A percentile compares a stretch with the other conserved stretches of the same genome.
phyloP scores from a whole-genome alignment of 2,888 invertebrate species.

The Aplocera efformata region DNA sequence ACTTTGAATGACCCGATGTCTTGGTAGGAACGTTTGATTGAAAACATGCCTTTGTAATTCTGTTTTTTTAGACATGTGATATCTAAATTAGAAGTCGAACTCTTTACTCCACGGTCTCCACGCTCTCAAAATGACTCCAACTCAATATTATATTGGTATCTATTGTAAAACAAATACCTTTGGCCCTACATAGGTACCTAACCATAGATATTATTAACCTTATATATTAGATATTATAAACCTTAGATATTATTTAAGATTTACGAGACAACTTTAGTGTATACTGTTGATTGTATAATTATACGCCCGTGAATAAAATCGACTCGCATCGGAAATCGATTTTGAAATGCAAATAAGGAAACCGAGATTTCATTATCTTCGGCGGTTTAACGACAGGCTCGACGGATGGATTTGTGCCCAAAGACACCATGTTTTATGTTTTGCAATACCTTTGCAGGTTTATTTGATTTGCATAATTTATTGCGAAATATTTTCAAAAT shows the following conservation, averaged over 20 bases:
- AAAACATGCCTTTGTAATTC: too few species aligned
- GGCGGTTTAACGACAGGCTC: constrained; percentile 23
- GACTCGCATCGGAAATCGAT: constrained; percentile 39
- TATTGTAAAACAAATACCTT: too few species aligned
- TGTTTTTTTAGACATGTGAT: too few species aligned
- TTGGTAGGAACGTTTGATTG: too few species aligned
- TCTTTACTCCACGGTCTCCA: too few species aligned
- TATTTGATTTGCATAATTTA: constrained; percentile 18
- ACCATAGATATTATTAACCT: too few species aligned
- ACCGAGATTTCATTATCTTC: constrained; percentile 31
- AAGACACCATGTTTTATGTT: constrained; percentile 17
- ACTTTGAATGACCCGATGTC: too few species aligned
- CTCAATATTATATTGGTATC: too few species aligned
- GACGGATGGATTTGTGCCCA: constrained; percentile 12
- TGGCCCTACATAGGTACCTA: too few species aligned
- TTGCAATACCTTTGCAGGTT: constrained; percentile 15
- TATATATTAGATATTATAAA: constrained; percentile 33
- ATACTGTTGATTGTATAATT: constrained; percentile 57
- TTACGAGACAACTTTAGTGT: constrained; percentile 51
- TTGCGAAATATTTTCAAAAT: constrained; percentile 8
- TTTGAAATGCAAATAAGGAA: constrained; percentile 48
- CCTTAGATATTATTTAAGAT: constrained; percentile 43
- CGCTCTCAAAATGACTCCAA: too few species aligned
- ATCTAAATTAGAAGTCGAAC: too few species aligned
- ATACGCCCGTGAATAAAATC: constrained; percentile 43